Percentiles rank a stretch among this genome's conserved stretches.
Evolutionary conservation across 2,113 vertebrate species (phyloP).

Genomic region (Oncorhynchus masou): DNA sequence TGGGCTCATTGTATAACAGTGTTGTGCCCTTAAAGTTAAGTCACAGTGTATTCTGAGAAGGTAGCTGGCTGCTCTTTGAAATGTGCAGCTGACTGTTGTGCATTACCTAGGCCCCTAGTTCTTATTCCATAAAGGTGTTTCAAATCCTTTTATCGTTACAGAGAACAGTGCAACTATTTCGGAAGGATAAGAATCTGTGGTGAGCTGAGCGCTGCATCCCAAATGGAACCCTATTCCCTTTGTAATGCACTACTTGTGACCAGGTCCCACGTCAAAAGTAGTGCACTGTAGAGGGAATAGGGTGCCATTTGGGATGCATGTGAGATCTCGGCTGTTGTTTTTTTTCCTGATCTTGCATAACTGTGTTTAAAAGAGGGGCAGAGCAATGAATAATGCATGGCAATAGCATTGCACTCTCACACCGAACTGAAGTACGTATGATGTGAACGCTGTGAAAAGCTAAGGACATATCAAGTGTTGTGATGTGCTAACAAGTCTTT

Average conservation of each 20-base stretch:
- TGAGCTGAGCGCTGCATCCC: background rate
- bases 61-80: constrained; percentile 7
- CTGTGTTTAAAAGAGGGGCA: constrained; percentile 23
- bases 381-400: constrained; percentile 37
- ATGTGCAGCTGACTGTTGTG: constrained; percentile 7
- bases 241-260: too few relatives aligned
- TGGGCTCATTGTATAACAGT: constrained; percentile 19
- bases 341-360: constrained; percentile 19
- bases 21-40: background rate
- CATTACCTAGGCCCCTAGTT: background rate
- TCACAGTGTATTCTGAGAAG: background rate
- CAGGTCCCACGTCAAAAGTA: too few relatives aligned
- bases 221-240: too few relatives aligned
- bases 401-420: constrained; percentile 21
- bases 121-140: background rate
- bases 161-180: background rate
- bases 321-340: constrained; percentile 1
- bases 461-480: too few relatives aligned
- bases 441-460: background rate
- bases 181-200: background rate
- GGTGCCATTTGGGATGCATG: too few relatives aligned
- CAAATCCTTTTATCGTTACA: background rate
- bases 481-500: background rate
- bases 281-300: background rate
- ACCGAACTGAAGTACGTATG: background rate